Conservation (phyloP, 2,888 invertebrate genomes). For the Eupithecia pulchellata region DNA sequence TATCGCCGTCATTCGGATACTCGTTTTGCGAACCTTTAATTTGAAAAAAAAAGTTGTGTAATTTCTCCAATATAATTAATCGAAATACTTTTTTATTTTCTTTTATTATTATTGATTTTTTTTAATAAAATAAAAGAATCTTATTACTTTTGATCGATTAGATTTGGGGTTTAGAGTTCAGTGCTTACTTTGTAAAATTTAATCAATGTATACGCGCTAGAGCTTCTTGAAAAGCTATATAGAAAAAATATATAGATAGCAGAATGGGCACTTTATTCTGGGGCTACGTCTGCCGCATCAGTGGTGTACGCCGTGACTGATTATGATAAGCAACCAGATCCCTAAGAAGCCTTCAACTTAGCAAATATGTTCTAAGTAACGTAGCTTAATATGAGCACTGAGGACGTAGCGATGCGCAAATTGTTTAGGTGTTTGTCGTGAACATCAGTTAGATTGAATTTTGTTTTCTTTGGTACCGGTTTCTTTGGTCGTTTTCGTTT, state of each 20-base stretch:
- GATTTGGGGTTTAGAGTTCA: not conserved
- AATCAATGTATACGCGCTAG: not conserved
- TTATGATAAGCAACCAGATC: constrained; percentile 49
- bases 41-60: constrained; percentile 11
- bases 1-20: constrained; percentile 82
- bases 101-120: not conserved
- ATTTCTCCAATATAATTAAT: not conserved
- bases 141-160: not conserved
- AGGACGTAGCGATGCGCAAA: constrained; percentile 40
- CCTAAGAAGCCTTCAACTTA: constrained; percentile 56
- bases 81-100: not conserved
- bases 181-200: not conserved
- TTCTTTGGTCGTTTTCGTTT: not conserved
- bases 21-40: constrained; percentile 80
- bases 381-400: constrained; percentile 45
- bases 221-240: not conserved
- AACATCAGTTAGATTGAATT: constrained; percentile 3
- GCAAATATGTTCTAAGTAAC: constrained; percentile 50
- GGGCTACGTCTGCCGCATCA: constrained; percentile 51
- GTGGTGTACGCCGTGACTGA: constrained; percentile 54
- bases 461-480: no score
- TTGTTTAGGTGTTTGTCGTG: constrained; percentile 15
- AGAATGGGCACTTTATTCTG: constrained; percentile 11
- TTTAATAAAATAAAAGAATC: no score
- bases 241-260: not conserved